Base-by-base conservation (phyloP, 2,113 vertebrate genomes). In the Rallus limicola region DNA sequence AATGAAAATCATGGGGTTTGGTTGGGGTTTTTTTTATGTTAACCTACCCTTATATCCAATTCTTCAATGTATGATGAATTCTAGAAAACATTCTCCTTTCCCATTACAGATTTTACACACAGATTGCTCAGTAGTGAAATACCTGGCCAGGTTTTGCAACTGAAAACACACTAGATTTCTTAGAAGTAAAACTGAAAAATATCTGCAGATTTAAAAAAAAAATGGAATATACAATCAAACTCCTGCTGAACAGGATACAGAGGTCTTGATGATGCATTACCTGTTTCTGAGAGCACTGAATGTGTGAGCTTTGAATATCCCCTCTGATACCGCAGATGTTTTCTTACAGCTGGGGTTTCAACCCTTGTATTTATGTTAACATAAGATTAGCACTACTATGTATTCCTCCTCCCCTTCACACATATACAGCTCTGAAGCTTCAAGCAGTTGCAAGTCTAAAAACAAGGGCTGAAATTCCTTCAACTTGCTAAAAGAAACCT, bases 391-490 rank as follows among this genome's bases (percentile, higher is more conserved):
- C 50, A 53, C 28, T 33, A 15, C 10, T 85, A 44, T 5, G 9
- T 72, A 50, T 55, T 80, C 64, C 59, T 83, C 60, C 64, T 87
- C 50, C 53, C 50, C 62, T 87, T 93, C 71, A 80, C 77, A 86
- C 58, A 36, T 48, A 31, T 0, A 36, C 0, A 0, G 76, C 74
- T 93, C 97, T 93, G 85, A 86, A 92, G 56, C 33, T 55, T 59
- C 75, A 80, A 82, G 62, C 50, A 94, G 75, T 55, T 63, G 29
- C 0, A 9, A 86, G 40, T 76, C 82, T 82, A 25, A 80, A 94
- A 96, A 88, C 86, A 59, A 60, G 62, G 26, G 38, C 59, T 86
- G 64, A 93, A 92, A 95, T 92, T 96, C 82, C 64, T 94, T 67
- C 81, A 88, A 23, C 85, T 86, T 65, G 55, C 33, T 75, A 64